Evolutionary conservation across 1,140 invertebrate genomes (phyloP), one percentile per base, ranked within the genome.

Genomic region (Leptestheria dahalacensis): DNA sequence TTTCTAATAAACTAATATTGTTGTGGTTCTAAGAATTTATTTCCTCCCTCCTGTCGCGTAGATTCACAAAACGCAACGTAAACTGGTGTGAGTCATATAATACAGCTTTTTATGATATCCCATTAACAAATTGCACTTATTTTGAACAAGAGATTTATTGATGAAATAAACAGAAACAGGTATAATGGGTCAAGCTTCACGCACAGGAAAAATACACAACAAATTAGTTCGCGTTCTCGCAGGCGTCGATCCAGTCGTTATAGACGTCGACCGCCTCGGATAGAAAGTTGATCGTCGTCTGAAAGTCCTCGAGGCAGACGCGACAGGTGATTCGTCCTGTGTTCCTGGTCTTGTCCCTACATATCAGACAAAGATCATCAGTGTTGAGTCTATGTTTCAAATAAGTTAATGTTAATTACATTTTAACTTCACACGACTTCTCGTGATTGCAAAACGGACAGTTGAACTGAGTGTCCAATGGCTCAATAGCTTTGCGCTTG

Each of bases 381-480:
- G 18, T 63, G n/a, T n/a, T n/a, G n/a, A n/a, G n/a, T n/a, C n/a
- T n/a, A n/a, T n/a, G n/a, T n/a, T n/a, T n/a, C n/a, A n/a, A n/a
- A n/a, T n/a, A n/a, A n/a, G n/a, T n/a, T n/a, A n/a, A n/a, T n/a
- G n/a, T n/a, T n/a, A n/a, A n/a, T 80, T 79, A 97, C 95, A 99
- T 91, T 83, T 98, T 98, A 47, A 99, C 96, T 78, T 99, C 95
- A 74, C 97, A 99, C 1, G 93, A 96, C 67, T 92, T 94, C 73
- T 99, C 96, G 70, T 99, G 96, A 75, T 99, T 99, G 73, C 97
- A 99, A 77, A 99, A 99, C 4, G 96, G 97, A 69, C 97, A 99
- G 71, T 98, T 98, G 71, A 99, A 99, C 68, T 93, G 85, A 52
- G 85, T 86, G 68, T 98, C 95, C 26, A 99, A 72, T 1, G 95